A percentile compares a stretch with the other conserved stretches of the same genome.
These are phyloP conservation scores for Neoaliturus tenellus DNA, from an alignment of 2,888 invertebrate genomes.

Conservation along the genomic window DNA sequence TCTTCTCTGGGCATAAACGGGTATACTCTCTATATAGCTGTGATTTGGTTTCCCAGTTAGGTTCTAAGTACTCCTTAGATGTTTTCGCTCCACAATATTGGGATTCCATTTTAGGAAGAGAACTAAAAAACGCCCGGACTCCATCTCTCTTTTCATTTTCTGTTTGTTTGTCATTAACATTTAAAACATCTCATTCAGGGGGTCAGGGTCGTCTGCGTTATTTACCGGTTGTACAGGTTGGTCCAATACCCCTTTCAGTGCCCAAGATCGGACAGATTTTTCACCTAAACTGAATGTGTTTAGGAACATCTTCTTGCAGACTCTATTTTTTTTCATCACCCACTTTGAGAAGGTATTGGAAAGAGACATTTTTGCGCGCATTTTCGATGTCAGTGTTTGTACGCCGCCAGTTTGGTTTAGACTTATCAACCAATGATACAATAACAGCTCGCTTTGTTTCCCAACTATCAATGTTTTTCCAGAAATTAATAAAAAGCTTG, in stretches of 20 bases:
- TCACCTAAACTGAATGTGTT: constrained; percentile 51
- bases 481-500: constrained; percentile 48
- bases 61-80: constrained; percentile 48
- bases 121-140: constrained; percentile 31
- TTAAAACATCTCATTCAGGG: neutral
- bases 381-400: constrained; percentile 45
- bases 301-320: constrained; percentile 52
- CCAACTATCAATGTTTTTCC: constrained; percentile 49
- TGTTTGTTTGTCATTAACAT: neutral
- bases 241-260: constrained; percentile 25
- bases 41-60: constrained; percentile 50
- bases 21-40: constrained; percentile 46
- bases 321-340: constrained; percentile 41
- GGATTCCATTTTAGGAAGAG: constrained; percentile 51
- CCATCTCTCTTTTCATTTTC: constrained; percentile 44
- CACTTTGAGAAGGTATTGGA: constrained; percentile 51
- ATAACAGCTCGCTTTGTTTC: constrained; percentile 37
- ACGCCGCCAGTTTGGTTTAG: constrained; percentile 42
- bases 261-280: constrained; percentile 50
- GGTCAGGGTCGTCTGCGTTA: neutral
- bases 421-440: constrained; percentile 48
- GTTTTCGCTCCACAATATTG: constrained; percentile 39
- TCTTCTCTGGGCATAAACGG: constrained; percentile 35
- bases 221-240: constrained; percentile 35
- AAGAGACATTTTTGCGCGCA: constrained; percentile 40